Percentiles rank a stretch among this genome's conserved stretches.
Evolutionary conservation across 2,113 vertebrate genomes (phyloP).

Genomic region (Microcebus murinus): DNA sequence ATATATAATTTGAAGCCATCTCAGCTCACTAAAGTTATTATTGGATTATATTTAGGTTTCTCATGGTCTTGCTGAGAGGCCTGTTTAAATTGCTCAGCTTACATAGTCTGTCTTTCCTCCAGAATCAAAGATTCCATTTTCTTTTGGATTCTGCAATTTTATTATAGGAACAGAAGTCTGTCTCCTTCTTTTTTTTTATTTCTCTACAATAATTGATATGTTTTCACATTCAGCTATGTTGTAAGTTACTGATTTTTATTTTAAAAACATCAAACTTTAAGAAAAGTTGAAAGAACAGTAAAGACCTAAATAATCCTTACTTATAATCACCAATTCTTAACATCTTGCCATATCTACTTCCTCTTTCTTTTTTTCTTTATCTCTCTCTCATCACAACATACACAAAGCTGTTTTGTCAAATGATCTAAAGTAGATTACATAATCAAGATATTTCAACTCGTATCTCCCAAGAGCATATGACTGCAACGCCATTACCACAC

Average conservation of each 20-base stretch:
- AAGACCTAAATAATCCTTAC: not conserved
- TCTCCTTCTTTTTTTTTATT: not conserved
- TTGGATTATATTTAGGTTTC: not conserved
- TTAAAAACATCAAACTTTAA: not conserved
- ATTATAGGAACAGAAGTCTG: not conserved
- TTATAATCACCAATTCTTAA: not conserved
- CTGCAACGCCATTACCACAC: not conserved
- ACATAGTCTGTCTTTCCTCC: not conserved
- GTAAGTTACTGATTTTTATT: not conserved
- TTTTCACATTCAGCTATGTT: not conserved
- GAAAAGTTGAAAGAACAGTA: not conserved
- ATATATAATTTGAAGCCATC: not conserved
- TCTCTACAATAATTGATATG: not conserved
- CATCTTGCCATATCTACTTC: not conserved
- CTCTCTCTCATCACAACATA: not conserved
- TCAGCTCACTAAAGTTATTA: not conserved
- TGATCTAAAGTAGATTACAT: not conserved
- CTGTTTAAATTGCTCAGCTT: not conserved
- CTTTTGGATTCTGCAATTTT: not conserved
- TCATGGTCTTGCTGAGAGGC: not conserved
- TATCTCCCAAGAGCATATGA: not conserved
- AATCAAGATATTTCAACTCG: not conserved
- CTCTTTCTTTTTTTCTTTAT: not conserved
- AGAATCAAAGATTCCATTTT: not conserved
- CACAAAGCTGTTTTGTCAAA: not conserved